These are phyloP conservation scores for Aurelia sp. DNA, from an alignment of 30 jellyfish, hydroid and myxozoan species.

Conservation along the genomic window DNA sequence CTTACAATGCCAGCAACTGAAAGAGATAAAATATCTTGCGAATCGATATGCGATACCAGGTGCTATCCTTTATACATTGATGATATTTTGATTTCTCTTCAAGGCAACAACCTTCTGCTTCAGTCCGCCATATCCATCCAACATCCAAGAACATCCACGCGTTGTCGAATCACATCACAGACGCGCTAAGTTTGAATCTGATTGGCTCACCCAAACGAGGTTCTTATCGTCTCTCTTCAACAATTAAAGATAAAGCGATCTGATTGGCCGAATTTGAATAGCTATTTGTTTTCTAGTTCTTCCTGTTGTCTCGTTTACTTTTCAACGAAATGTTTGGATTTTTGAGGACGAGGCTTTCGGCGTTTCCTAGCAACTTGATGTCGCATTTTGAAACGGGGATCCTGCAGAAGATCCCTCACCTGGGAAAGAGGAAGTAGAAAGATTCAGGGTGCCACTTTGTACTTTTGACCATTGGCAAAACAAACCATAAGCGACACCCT, in stretches of 20 bases:
- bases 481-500: too few relatives aligned
- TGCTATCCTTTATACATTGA: neutral
- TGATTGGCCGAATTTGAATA: conserved; percentile 11
- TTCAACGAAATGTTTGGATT: conserved; percentile 25
- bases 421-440: too few relatives aligned
- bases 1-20: conserved; percentile 56
- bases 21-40: conserved; percentile 5
- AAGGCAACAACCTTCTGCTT: neutral
- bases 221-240: conserved; percentile 19
- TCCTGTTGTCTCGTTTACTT: conserved; percentile 47
- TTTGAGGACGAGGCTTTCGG: too few relatives aligned
- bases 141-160: conserved; percentile 44
- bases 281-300: conserved; percentile 1
- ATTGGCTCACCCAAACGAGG: conserved; percentile 69
- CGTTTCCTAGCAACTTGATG: too few relatives aligned
- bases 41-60: conserved; percentile 44
- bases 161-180: conserved; percentile 59
- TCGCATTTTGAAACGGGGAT: too few relatives aligned
- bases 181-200: conserved; percentile 69
- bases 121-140: conserved; percentile 14
- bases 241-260: neutral
- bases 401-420: too few relatives aligned
- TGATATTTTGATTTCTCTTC: neutral
- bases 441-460: too few relatives aligned
- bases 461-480: too few relatives aligned